Evolutionary conservation across 2,797 vertebrate species (phyloP).

Genomic region (Hypotaenidia philippensis): DNA sequence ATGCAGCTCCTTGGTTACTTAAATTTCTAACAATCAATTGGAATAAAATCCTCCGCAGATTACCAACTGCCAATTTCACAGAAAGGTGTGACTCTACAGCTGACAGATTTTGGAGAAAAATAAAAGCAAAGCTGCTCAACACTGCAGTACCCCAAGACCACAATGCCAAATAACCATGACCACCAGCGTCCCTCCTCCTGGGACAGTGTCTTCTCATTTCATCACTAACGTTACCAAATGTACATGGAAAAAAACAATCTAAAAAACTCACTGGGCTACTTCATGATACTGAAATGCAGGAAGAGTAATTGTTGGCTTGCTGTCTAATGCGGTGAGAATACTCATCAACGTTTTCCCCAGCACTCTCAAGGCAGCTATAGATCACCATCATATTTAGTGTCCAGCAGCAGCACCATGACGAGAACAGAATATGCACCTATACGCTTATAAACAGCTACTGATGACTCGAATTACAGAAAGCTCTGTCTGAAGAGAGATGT

Average conservation of each 20-base stretch:
- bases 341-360: background rate
- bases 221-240: background rate
- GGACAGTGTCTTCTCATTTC: accelerated
- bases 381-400: background rate
- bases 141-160: background rate
- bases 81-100: background rate
- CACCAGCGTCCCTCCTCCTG: background rate
- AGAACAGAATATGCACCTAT: background rate
- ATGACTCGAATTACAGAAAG: background rate
- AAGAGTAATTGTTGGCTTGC: background rate
- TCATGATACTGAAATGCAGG: background rate
- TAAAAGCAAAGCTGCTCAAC: background rate
- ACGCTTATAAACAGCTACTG: background rate
- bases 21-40: background rate
- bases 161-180: background rate
- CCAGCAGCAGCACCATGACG: background rate
- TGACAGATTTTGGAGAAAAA: background rate
- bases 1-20: background rate
- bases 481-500: background rate
- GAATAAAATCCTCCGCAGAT: background rate
- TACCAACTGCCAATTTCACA: background rate
- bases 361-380: background rate
- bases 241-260: background rate
- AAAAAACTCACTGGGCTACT: background rate
- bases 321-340: background rate